These are phyloP conservation scores for Cirrhinus molitorella DNA, from an alignment of 2,797 vertebrate genomes.

Conservation along the genomic window DNA sequence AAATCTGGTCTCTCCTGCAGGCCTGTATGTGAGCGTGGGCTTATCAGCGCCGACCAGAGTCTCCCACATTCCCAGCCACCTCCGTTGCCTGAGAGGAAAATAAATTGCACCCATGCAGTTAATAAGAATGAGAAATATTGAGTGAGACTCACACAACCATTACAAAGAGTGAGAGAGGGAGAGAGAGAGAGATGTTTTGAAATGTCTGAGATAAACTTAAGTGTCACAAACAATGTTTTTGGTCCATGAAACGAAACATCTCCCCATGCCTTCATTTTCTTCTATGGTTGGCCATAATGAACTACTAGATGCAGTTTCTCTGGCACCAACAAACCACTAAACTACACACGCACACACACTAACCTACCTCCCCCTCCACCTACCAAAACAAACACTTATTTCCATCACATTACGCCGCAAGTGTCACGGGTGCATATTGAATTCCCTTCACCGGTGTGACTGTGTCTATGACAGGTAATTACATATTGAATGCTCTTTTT, in stretches of 20 bases:
- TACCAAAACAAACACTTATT: constrained; percentile 74
- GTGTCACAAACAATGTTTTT: constrained; percentile 70
- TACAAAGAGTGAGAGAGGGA: constrained; percentile 60
- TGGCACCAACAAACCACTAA: constrained; percentile 34
- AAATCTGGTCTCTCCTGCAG: constrained; percentile 90
- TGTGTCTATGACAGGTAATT: constrained; percentile 78
- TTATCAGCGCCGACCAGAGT: constrained; percentile 95
- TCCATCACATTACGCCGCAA: constrained; percentile 64
- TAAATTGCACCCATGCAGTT: constrained; percentile 95
- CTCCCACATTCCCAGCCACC: constrained; percentile 80
- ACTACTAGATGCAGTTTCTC: constrained; percentile 60
- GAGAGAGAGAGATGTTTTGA: constrained; percentile 70
- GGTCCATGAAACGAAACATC: constrained; percentile 63
- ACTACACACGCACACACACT: neutral
- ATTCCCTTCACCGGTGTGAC: constrained; percentile 70
- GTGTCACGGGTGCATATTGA: constrained; percentile 75
- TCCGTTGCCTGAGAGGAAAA: constrained; percentile 94
- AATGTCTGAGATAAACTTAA: constrained; percentile 71
- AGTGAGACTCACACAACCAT: constrained; percentile 85
- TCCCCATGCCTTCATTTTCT: constrained; percentile 36
- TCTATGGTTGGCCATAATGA: constrained; percentile 50
- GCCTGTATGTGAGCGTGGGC: constrained; percentile 80
- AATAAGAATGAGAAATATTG: constrained; percentile 94
- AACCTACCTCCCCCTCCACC: constrained; percentile 46
- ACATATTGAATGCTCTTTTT: constrained; percentile 78